phyloP scores from a whole-genome alignment of 2,888 invertebrate species.

The Drosophila stalkeri region DNA sequence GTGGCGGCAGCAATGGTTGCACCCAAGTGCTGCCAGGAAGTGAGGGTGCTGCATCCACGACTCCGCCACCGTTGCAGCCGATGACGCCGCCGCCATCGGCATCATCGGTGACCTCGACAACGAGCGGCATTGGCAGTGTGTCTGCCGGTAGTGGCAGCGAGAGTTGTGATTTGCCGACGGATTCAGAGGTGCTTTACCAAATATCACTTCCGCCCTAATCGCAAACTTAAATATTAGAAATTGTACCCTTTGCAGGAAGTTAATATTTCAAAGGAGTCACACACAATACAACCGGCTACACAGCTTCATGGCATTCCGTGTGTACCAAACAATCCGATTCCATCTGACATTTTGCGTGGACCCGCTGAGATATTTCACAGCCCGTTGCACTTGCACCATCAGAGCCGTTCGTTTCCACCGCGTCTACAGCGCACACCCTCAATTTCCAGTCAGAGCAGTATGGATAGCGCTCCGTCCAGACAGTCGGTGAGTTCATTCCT shows the following conservation, averaged over 20 bases:
- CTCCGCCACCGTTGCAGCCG: conserved; percentile 74
- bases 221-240: neutral
- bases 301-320: conserved; percentile 72
- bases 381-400: conserved; percentile 88
- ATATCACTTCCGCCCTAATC: neutral
- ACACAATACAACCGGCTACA: conserved; percentile 87
- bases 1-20: conserved; percentile 56
- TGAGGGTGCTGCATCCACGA: conserved; percentile 61
- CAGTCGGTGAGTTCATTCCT: conserved; percentile 84
- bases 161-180: conserved; percentile 84
- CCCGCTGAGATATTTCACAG: conserved; percentile 87
- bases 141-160: conserved; percentile 83
- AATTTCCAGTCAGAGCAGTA: conserved; percentile 93
- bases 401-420: conserved; percentile 89
- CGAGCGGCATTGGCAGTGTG: conserved; percentile 83
- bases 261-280: conserved; percentile 88
- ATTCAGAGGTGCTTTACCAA: conserved; percentile 81
- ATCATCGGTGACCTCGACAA: conserved; percentile 84
- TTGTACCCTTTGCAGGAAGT: conserved; percentile 86
- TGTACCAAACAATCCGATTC: conserved; percentile 71
- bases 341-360: conserved; percentile 84
- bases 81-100: conserved; percentile 85
- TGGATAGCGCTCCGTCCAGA: conserved; percentile 90
- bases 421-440: conserved; percentile 91
- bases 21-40: conserved; percentile 48